Conservation (phyloP, 1,140 invertebrate species). For the Drosophila teissieri region DNA sequence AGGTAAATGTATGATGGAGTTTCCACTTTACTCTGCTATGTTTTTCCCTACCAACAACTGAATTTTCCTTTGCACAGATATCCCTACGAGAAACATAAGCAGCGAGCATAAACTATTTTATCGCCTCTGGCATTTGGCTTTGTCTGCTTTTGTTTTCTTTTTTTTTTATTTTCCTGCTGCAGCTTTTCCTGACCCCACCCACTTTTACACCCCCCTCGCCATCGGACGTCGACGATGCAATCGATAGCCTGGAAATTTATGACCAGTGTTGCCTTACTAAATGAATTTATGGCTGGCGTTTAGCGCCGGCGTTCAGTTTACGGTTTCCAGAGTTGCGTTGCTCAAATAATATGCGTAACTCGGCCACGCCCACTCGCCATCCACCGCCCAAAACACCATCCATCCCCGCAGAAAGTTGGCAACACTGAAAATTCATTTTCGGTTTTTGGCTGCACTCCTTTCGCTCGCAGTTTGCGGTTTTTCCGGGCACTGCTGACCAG, state of each 20-base stretch:
- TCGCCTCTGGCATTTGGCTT: slow-evolving; percentile 58
- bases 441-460: slow-evolving; percentile 39
- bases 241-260: slow-evolving; percentile 75
- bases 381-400: background rate
- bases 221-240: slow-evolving; percentile 54
- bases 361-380: slow-evolving; percentile 3
- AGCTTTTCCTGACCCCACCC: background rate
- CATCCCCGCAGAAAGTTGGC: slow-evolving; percentile 67
- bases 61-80: too few species aligned
- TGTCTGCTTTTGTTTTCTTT: slow-evolving; percentile 8
- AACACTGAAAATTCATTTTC: slow-evolving; percentile 81
- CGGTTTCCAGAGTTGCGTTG: slow-evolving; percentile 21
- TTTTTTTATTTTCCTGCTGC: slow-evolving; percentile 7
- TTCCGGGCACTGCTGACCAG: slow-evolving; percentile 17
- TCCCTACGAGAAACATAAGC: slow-evolving; percentile 18
- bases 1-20: too few species aligned
- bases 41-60: too few species aligned
- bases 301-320: slow-evolving; percentile 41
- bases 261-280: slow-evolving; percentile 73
- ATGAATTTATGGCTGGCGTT: slow-evolving; percentile 78
- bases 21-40: too few species aligned
- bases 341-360: slow-evolving; percentile 74
- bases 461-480: slow-evolving; percentile 18
- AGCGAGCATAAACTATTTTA: slow-evolving; percentile 60
- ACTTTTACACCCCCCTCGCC: slow-evolving; percentile 1